These are phyloP conservation scores for Acrobasis repandana DNA, from an alignment of 2,888 invertebrate genomes.

Conservation along the genomic window DNA sequence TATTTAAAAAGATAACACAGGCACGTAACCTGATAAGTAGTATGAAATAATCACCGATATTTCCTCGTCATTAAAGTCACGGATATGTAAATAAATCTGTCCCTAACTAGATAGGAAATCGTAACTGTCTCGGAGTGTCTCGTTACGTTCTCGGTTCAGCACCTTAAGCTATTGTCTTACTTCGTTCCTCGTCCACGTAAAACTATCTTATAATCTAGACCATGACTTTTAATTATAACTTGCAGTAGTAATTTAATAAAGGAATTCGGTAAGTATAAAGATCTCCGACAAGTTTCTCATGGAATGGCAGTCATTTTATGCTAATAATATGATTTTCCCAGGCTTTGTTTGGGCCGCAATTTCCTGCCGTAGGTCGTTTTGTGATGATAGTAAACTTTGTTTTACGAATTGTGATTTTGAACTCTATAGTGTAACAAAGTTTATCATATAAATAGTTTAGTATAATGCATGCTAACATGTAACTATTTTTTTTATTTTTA, in stretches of 20 bases:
- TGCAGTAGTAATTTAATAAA: slow-evolving; percentile 42
- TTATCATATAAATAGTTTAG: not conserved
- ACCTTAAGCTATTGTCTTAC: slow-evolving; percentile 49
- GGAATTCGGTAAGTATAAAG: slow-evolving; percentile 45
- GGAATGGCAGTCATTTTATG: slow-evolving; percentile 49
- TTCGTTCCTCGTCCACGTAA: slow-evolving; percentile 42
- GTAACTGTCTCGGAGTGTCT: slow-evolving; percentile 43
- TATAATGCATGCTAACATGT: too few species aligned
- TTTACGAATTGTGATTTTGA: not conserved
- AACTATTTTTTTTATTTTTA: too few species aligned
- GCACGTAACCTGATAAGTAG: too few species aligned
- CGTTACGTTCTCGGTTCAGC: slow-evolving; percentile 41
- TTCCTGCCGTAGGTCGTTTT: slow-evolving; percentile 41
- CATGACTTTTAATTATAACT: slow-evolving; percentile 41
- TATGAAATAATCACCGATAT: slow-evolving; percentile 16
- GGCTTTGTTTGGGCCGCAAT: slow-evolving; percentile 44
- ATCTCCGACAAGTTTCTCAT: slow-evolving; percentile 49
- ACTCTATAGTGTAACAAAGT: not conserved
- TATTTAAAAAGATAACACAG: too few species aligned
- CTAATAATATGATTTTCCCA: slow-evolving; percentile 47
- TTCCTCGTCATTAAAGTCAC: slow-evolving; percentile 32
- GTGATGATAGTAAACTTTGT: slow-evolving; percentile 27
- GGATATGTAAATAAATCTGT: slow-evolving; percentile 31
- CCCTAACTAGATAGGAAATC: slow-evolving; percentile 45
- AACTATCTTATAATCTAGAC: slow-evolving; percentile 54